Evolutionary conservation across 2,888 invertebrate genomes (phyloP).

Genomic region (Baronia brevicornis): DNA sequence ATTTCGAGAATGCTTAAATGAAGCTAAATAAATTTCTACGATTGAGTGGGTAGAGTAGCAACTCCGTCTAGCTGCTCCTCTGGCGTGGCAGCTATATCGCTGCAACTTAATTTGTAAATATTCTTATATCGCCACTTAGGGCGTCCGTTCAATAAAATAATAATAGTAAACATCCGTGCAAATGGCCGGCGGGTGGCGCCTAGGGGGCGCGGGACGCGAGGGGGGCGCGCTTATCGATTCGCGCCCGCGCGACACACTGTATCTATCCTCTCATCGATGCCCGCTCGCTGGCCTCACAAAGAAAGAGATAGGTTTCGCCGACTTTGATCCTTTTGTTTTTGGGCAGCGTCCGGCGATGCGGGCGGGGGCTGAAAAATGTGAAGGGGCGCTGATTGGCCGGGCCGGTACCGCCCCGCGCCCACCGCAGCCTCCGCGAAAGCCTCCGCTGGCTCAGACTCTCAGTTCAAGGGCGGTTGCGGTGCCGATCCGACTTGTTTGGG

Average conservation of each 20-base stretch:
- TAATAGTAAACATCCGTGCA: slow-evolving; percentile 75
- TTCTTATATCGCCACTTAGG: slow-evolving; percentile 65
- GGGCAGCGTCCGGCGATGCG: slow-evolving; percentile 74
- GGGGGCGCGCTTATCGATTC: slow-evolving; percentile 57
- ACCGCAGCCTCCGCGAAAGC: slow-evolving; percentile 35
- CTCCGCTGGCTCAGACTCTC: slow-evolving; percentile 35
- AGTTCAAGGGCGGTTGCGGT: slow-evolving; percentile 72
- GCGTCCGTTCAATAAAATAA: slow-evolving; percentile 73
- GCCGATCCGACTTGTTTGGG: slow-evolving; percentile 58
- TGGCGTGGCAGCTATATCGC: slow-evolving; percentile 12
- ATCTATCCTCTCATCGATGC: slow-evolving; percentile 75
- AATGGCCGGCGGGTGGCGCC: slow-evolving; percentile 62
- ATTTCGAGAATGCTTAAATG: no score
- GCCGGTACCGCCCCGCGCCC: slow-evolving; percentile 53
- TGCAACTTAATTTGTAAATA: slow-evolving; percentile 53
- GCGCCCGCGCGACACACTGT: slow-evolving; percentile 73
- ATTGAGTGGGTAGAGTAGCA: not conserved
- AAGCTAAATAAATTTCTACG: not conserved
- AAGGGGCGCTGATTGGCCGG: slow-evolving; percentile 72
- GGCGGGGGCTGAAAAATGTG: slow-evolving; percentile 74
- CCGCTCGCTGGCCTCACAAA: slow-evolving; percentile 71
- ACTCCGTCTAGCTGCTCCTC: not conserved
- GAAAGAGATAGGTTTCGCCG: slow-evolving; percentile 76
- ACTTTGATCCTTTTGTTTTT: slow-evolving; percentile 76
- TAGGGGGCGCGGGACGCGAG: slow-evolving; percentile 30